Evolutionary conservation across 2,888 invertebrate genomes (phyloP).

Genomic region (Petrolisthes manimaculis): DNA sequence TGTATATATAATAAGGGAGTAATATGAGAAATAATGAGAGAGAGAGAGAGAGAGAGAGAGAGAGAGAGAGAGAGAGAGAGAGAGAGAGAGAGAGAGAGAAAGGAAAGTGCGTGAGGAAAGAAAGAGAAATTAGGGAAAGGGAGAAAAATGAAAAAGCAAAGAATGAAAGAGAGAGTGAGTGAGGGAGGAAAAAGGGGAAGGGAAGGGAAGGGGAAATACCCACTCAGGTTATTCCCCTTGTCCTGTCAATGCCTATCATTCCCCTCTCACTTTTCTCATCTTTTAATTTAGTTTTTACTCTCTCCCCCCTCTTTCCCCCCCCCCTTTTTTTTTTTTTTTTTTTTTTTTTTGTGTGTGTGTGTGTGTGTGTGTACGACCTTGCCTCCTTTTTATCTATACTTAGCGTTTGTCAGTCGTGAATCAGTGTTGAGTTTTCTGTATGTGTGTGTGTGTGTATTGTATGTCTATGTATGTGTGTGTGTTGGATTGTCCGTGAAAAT

Average conservation of each 20-base stretch:
- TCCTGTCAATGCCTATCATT: neutral
- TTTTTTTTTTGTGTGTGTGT: neutral
- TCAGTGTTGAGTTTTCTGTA: too few relatives aligned
- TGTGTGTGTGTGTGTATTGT: too few relatives aligned
- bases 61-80: neutral
- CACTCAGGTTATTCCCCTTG: neutral
- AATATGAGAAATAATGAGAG: neutral
- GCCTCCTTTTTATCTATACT: too few relatives aligned
- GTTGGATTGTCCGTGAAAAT: too few relatives aligned
- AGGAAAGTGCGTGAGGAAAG: neutral
- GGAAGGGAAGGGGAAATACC: neutral
- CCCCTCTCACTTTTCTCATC: neutral
- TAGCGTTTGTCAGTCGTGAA: too few relatives aligned
- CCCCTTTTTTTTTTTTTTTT: neutral
- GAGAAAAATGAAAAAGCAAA: neutral
- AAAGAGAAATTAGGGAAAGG: neutral
- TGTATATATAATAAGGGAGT: too few relatives aligned
- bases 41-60: neutral
- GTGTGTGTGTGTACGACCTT: neutral
- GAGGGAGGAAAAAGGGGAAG: neutral
- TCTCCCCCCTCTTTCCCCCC: neutral
- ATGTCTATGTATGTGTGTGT: too few relatives aligned
- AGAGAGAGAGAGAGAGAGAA: conserved; percentile 15
- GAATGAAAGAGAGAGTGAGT: neutral
- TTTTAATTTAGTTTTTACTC: too few relatives aligned